Percentiles rank a stretch among this genome's conserved stretches.
phyloP scores from a whole-genome alignment of 2,113 vertebrate species.

The Mixornis gularis region DNA sequence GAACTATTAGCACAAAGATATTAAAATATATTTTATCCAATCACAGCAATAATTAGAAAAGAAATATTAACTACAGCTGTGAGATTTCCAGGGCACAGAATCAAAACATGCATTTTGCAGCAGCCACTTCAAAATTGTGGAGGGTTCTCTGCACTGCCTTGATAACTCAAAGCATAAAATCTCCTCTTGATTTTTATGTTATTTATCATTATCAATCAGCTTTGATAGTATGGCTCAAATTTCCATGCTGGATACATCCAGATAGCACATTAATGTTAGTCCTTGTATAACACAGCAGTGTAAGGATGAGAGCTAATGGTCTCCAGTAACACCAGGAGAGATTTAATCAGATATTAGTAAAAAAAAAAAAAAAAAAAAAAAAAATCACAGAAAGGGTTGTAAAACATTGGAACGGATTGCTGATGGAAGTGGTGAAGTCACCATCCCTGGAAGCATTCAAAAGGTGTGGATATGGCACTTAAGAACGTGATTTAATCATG shows the following conservation, averaged over 20 bases:
- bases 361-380: neutral
- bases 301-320: neutral
- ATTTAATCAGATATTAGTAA: neutral
- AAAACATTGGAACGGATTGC: neutral
- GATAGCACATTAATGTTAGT: neutral
- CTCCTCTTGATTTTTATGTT: neutral
- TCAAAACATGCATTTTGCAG: neutral
- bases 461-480: neutral
- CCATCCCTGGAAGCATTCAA: neutral
- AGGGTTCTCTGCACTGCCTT: neutral
- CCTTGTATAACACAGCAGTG: neutral
- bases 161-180: neutral
- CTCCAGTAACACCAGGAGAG: neutral
- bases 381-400: neutral
- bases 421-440: neutral
- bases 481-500: neutral
- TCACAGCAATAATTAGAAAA: conserved; percentile 9
- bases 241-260: neutral
- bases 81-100: neutral
- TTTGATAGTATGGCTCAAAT: neutral
- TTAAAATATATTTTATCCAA: conserved; percentile 31
- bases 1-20: neutral
- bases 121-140: neutral
- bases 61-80: neutral
- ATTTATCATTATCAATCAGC: neutral